phyloP scores from a whole-genome alignment of 2,888 invertebrate genomes.

The Pterostichus niger region DNA sequence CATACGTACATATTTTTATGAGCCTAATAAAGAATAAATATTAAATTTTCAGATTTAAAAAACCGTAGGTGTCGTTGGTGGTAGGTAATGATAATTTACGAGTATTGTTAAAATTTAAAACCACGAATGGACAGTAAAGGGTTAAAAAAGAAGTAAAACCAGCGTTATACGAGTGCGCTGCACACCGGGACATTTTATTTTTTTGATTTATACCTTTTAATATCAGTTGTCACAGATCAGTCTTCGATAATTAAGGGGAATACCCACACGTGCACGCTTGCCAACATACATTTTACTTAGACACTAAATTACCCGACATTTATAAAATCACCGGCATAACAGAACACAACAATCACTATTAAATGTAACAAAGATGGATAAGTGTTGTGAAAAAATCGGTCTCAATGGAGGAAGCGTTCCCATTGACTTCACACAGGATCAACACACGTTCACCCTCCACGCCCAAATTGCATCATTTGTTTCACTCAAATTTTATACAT shows the following conservation, averaged over 20 bases:
- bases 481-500: not conserved
- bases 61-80: slow-evolving; percentile 40
- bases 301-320: slow-evolving; percentile 66
- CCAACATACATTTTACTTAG: slow-evolving; percentile 67
- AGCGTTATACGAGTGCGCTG: slow-evolving; percentile 6
- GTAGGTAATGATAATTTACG: slow-evolving; percentile 54
- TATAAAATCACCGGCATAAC: slow-evolving; percentile 66
- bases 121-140: slow-evolving; percentile 34
- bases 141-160: slow-evolving; percentile 51
- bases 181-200: slow-evolving; percentile 60
- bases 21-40: slow-evolving; percentile 54
- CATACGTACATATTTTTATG: slow-evolving; percentile 39
- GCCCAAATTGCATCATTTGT: not conserved
- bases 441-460: slow-evolving; percentile 16
- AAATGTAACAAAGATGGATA: slow-evolving; percentile 67
- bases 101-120: slow-evolving; percentile 47
- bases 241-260: slow-evolving; percentile 66
- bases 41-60: slow-evolving; percentile 55
- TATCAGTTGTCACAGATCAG: slow-evolving; percentile 67
- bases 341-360: slow-evolving; percentile 66
- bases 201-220: slow-evolving; percentile 66
- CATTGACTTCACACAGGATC: slow-evolving; percentile 50
- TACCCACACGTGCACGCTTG: slow-evolving; percentile 46
- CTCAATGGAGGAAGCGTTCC: slow-evolving; percentile 60
- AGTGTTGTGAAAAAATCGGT: slow-evolving; percentile 65